Conservation (phyloP, 2,797 vertebrate species). For the Zenarchopterus dispar region DNA sequence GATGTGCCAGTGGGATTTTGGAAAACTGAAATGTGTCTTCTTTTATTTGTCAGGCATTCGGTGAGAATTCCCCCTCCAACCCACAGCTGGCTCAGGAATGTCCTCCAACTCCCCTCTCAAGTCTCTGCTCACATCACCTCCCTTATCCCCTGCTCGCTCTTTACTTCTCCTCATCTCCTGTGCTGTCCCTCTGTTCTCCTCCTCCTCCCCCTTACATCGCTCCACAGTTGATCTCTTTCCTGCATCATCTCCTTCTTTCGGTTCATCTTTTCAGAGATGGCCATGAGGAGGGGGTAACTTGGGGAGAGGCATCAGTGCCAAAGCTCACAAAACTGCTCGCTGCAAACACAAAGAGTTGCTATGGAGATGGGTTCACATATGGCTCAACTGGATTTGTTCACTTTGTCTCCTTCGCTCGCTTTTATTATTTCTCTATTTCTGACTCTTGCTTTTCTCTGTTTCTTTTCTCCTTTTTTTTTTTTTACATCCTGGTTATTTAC, state of each 20-base stretch:
- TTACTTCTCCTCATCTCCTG: conserved; percentile 46
- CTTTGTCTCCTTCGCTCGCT: conserved; percentile 36
- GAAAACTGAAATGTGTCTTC: conserved; percentile 77
- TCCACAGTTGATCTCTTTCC: conserved; percentile 44
- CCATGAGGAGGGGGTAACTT: conserved; percentile 49
- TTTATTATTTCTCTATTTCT: conserved; percentile 49
- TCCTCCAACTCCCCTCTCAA: conserved; percentile 69
- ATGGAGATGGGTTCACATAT: conserved; percentile 78
- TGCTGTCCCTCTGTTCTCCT: conserved; percentile 30
- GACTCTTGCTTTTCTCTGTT: conserved; percentile 40
- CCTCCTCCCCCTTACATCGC: conserved; percentile 17
- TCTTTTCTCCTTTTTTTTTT: conserved; percentile 21
- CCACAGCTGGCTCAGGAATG: conserved; percentile 85
- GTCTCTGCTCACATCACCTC: conserved; percentile 72
- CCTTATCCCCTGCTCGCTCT: conserved; percentile 45
- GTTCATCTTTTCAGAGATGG: conserved; percentile 57
- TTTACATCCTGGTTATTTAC: background rate
- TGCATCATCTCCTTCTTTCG: conserved; percentile 29
- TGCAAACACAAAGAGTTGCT: conserved; percentile 78
- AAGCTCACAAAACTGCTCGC: conserved; percentile 78
- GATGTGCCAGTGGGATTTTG: conserved; percentile 66
- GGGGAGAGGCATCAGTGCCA: conserved; percentile 69
- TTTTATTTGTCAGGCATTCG: conserved; percentile 81
- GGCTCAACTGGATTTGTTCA: conserved; percentile 72
- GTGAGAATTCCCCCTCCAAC: conserved; percentile 83